Conservation (phyloP, 1,140 invertebrate species). For the Antheraea mylitta region DNA sequence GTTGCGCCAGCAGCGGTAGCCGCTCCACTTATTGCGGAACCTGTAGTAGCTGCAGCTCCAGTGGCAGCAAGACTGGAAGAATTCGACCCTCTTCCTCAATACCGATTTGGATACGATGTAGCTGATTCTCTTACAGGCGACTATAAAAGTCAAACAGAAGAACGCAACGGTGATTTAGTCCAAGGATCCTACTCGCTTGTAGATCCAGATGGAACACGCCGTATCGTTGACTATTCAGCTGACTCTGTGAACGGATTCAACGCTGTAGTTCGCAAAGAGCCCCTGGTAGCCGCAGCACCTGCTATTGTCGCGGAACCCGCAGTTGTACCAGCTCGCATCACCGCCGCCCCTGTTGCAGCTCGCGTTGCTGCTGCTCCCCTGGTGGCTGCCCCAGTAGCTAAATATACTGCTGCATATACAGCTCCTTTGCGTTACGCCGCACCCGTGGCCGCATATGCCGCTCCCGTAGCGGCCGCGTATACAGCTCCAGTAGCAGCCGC, state of each 20-base stretch:
- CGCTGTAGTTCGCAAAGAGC: slow-evolving; percentile 73
- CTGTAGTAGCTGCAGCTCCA: slow-evolving; percentile 57
- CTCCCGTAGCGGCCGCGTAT: slow-evolving; percentile 20
- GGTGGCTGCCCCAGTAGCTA: slow-evolving; percentile 35
- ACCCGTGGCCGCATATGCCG: slow-evolving; percentile 25
- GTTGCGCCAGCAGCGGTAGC: slow-evolving; percentile 49
- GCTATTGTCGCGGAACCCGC: slow-evolving; percentile 46
- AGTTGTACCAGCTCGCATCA: slow-evolving; percentile 29
- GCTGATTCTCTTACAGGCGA: slow-evolving; percentile 80
- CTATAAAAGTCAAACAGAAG: slow-evolving; percentile 72
- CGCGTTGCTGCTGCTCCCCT: slow-evolving; percentile 41
- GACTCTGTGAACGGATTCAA: slow-evolving; percentile 78
- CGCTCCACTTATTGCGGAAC: slow-evolving; percentile 51
- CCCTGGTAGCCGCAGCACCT: slow-evolving; percentile 53
- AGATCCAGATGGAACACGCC: slow-evolving; percentile 82
- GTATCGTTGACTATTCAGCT: slow-evolving; percentile 82
- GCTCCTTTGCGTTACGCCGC: slow-evolving; percentile 43
- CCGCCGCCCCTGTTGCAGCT: slow-evolving; percentile 43
- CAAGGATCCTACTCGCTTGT: slow-evolving; percentile 82
- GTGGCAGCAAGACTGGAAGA: slow-evolving; percentile 64
- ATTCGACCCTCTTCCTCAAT: slow-evolving; percentile 81
- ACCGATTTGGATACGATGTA: slow-evolving; percentile 84
- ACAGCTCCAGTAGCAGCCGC: slow-evolving; percentile 24
- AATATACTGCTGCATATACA: slow-evolving; percentile 32
- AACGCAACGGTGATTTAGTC: slow-evolving; percentile 81